phyloP scores from a whole-genome alignment of 2,888 invertebrate genomes.

The Hipparchia sbordonii region DNA sequence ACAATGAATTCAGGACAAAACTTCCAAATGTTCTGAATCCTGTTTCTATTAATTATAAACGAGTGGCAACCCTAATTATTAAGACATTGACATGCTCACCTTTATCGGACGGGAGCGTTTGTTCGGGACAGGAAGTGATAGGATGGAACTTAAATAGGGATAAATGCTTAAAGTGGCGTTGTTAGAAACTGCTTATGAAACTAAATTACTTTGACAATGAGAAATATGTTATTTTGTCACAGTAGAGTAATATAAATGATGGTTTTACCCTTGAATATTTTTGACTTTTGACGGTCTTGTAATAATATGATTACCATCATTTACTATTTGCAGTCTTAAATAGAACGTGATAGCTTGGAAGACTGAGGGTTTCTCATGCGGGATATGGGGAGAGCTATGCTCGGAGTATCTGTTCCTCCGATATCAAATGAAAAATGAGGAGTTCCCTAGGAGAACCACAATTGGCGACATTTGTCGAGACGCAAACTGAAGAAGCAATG shows the following conservation, averaged over 20 bases:
- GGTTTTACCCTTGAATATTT: neutral
- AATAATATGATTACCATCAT: neutral
- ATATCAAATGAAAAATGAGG: too few relatives aligned
- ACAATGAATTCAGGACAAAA: too few relatives aligned
- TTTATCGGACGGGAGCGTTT: constrained; percentile 36
- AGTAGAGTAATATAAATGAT: neutral
- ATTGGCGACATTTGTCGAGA: too few relatives aligned
- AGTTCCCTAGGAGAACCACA: too few relatives aligned
- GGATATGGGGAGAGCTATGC: too few relatives aligned
- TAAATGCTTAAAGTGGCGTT: constrained; percentile 12
- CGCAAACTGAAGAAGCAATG: too few relatives aligned
- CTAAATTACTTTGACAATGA: constrained; percentile 5
- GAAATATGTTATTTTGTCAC: neutral
- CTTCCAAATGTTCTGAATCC: neutral
- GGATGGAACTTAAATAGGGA: constrained; percentile 24
- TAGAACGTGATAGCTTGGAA: too few relatives aligned
- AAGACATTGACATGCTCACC: constrained; percentile 45
- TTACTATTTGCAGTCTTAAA: too few relatives aligned
- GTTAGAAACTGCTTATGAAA: neutral
- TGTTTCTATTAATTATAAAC: neutral
- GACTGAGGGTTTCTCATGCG: too few relatives aligned
- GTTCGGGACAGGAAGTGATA: constrained; percentile 30
- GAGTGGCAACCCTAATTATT: constrained; percentile 21
- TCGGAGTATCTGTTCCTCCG: too few relatives aligned
- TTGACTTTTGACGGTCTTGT: neutral